Percentiles rank a stretch among this genome's conserved stretches.
Evolutionary conservation across 2,797 vertebrate genomes (phyloP).

Genomic region (Otus scops): DNA sequence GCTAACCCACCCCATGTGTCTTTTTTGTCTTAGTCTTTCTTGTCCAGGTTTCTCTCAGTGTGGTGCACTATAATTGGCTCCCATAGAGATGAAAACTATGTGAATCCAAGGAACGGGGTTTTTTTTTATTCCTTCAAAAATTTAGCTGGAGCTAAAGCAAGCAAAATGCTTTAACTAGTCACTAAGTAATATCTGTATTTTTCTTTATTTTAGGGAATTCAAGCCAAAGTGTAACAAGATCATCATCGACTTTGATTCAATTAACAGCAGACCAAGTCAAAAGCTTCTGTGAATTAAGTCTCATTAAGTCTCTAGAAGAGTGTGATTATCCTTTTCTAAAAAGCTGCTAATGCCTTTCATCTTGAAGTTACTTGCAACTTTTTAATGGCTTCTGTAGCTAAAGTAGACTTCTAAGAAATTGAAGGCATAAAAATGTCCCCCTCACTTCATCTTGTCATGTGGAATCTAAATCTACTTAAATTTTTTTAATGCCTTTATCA

Average conservation of each 20-base stretch:
- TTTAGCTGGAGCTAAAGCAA: conserved; percentile 66
- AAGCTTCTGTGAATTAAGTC: conserved; percentile 69
- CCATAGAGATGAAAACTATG: conserved; percentile 67
- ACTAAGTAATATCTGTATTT: conserved; percentile 48
- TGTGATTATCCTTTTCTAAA: conserved; percentile 63
- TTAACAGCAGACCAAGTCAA: conserved; percentile 80
- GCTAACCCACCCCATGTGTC: conserved; percentile 53
- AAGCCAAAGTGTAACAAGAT: conserved; percentile 85
- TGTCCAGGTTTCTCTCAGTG: conserved; percentile 63
- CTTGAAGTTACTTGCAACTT: conserved; percentile 66
- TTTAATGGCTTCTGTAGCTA: conserved; percentile 43
- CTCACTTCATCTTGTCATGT: not conserved
- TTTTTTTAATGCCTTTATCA: not conserved
- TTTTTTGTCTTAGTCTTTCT: conserved; percentile 71
- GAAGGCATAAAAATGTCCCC: not conserved
- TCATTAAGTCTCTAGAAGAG: conserved; percentile 58
- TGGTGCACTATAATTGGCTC: conserved; percentile 79
- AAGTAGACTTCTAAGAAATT: conserved; percentile 45
- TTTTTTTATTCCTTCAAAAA: conserved; percentile 40
- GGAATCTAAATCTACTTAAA: conserved; percentile 28
- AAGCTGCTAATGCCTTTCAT: conserved; percentile 65
- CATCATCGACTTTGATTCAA: conserved; percentile 93
- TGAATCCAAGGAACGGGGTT: conserved; percentile 50
- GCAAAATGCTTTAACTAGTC: conserved; percentile 65
- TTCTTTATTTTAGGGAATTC: conserved; percentile 84